Evolutionary conservation across 2,797 vertebrate genomes (phyloP).

Genomic region (Pogonophryne albipinna): DNA sequence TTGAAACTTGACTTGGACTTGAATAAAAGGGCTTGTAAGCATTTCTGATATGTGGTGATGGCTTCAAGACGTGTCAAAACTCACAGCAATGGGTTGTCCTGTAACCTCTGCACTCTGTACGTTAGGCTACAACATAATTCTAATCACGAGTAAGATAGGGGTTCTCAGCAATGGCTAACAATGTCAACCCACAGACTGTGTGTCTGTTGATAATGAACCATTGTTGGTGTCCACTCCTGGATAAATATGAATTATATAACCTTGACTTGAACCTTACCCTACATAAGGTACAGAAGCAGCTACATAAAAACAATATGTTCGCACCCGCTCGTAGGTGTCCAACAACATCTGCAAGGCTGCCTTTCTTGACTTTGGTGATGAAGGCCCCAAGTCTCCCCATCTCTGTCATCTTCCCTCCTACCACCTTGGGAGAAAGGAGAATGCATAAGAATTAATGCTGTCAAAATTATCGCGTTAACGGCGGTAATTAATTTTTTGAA

Average conservation of each 20-base stretch:
- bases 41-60: no score
- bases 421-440: conserved; percentile 85
- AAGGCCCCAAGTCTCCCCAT: conserved; percentile 96
- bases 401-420: conserved; percentile 99
- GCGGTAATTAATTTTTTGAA: no score
- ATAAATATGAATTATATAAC: neutral
- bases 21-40: no score
- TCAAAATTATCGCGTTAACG: no score
- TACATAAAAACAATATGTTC: neutral
- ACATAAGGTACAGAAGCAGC: neutral
- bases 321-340: conserved; percentile 97
- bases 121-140: no score
- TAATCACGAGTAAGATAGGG: no score
- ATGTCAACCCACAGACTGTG: no score
- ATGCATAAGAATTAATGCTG: neutral
- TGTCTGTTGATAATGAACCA: neutral
- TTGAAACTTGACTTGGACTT: no score
- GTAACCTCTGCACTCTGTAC: no score
- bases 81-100: no score
- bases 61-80: no score
- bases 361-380: conserved; percentile 99
- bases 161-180: no score
- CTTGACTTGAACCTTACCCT: neutral
- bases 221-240: neutral
- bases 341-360: conserved; percentile 97